Base-by-base conservation (phyloP, 1,140 invertebrate genomes). In the Eciton burchellii region DNA sequence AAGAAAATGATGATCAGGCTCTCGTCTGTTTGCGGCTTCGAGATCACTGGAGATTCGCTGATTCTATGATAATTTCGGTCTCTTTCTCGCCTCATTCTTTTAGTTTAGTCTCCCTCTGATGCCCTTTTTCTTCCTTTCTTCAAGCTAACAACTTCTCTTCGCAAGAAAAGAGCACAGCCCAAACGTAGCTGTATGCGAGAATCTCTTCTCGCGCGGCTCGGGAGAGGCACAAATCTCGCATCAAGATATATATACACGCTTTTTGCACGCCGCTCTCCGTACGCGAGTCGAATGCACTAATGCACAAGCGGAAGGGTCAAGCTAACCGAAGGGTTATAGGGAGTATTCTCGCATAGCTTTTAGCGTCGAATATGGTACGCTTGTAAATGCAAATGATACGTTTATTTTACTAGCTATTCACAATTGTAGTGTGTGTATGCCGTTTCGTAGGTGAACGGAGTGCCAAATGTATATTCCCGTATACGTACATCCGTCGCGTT, bases 291-390 rank as follows among this genome's bases (percentile, higher is more conserved):
- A 81, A 63, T 19, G 24, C 62, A 56, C 74, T 16, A 76, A 65
- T 76, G 57, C 72, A 76, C 72, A 26, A 65, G 72, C 72, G 45
- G 72, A 76, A 76, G 72, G 43, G 72, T 76, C 72, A 76, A n/a
- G 45, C 72, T 52, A 52, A 26, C 59, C 72, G 49, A 76, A 76
- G 59, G n/a, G 72, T 76, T 65, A 76, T 59, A 76, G 72, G 71
- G 60, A 76, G 72, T 63, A 57, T 41, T 74, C 72, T 60, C 72
- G 72, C 57, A 24, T 29, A 45, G 59, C 72, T 76, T 76, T 76
- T 76, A 63, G 26, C 59, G 26, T 59, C 72, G 72, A 65, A 59
- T 63, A 26, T 76, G 49, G 72, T 65, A 65, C 59, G 59, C 59
- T 76, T 63, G 72, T 66, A 47, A 65, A 65, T 59, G 63, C 26